Percentiles rank a stretch among this genome's conserved stretches.
These are phyloP conservation scores for Trachops cirrhosus DNA, from an alignment of 2,797 vertebrate genomes.

Conservation along the genomic window DNA sequence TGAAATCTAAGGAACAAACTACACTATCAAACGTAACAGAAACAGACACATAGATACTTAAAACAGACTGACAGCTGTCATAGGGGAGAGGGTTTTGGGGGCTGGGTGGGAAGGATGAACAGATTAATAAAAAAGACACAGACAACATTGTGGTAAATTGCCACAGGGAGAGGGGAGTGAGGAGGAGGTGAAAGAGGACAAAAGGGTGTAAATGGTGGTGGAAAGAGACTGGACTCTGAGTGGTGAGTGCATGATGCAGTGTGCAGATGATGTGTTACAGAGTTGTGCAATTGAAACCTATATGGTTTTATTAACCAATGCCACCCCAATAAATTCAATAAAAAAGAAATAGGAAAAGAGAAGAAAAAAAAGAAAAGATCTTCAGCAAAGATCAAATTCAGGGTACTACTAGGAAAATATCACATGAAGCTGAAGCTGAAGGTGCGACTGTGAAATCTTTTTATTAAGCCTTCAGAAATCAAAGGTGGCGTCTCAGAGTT, in stretches of 20 bases:
- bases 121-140: not conserved
- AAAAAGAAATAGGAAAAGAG: not conserved
- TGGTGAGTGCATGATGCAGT: not conserved
- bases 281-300: not conserved
- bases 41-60: not conserved
- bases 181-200: not conserved
- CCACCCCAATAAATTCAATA: not conserved
- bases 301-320: not conserved
- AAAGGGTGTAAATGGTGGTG: not conserved
- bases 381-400: conserved; percentile 1
- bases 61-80: not conserved
- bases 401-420: not conserved
- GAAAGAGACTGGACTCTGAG: not conserved
- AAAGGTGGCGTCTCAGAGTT: not conserved
- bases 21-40: not conserved
- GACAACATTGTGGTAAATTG: not conserved
- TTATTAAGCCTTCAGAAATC: not conserved
- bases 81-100: not conserved
- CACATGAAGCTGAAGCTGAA: not conserved
- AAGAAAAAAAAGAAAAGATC: not conserved
- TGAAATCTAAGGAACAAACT: not conserved
- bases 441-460: not conserved
- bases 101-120: not conserved
- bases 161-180: not conserved
- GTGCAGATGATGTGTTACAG: not conserved